phyloP scores from a whole-genome alignment of 53 echinoderm and acorn worm genomes.

The Glandiceps talaboti region DNA sequence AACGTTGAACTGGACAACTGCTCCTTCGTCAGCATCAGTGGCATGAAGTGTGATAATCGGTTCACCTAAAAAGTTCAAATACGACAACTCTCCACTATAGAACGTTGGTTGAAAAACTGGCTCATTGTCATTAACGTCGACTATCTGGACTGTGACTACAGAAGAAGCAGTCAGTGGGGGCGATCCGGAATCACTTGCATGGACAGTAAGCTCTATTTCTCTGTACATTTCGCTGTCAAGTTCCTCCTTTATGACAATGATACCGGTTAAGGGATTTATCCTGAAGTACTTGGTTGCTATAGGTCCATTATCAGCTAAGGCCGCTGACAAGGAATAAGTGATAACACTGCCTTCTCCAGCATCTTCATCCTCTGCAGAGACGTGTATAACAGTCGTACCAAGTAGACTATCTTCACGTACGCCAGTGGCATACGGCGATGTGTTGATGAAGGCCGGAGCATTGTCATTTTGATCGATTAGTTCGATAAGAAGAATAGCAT shows the following conservation, averaged over 20 bases:
- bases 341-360: neutral
- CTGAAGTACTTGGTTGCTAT: neutral
- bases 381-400: neutral
- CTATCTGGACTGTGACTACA: conserved; percentile 39
- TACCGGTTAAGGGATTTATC: neutral
- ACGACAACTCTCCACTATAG: neutral
- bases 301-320: neutral
- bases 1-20: neutral
- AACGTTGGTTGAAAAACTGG: conserved; percentile 37
- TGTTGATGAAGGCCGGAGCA: neutral
- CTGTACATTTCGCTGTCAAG: neutral
- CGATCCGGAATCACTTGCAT: neutral
- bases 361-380: neutral
- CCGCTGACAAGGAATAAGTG: neutral
- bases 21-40: neutral
- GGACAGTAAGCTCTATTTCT: neutral
- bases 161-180: neutral
- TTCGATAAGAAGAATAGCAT: neutral
- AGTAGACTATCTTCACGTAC: neutral
- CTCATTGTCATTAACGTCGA: conserved; percentile 89
- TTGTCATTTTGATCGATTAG: neutral
- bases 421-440: neutral
- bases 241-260: neutral
- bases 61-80: neutral
- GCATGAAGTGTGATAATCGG: neutral